These are phyloP conservation scores for Sebastes paucispinis DNA, from an alignment of 2,797 vertebrate species.

Conservation along the genomic window DNA sequence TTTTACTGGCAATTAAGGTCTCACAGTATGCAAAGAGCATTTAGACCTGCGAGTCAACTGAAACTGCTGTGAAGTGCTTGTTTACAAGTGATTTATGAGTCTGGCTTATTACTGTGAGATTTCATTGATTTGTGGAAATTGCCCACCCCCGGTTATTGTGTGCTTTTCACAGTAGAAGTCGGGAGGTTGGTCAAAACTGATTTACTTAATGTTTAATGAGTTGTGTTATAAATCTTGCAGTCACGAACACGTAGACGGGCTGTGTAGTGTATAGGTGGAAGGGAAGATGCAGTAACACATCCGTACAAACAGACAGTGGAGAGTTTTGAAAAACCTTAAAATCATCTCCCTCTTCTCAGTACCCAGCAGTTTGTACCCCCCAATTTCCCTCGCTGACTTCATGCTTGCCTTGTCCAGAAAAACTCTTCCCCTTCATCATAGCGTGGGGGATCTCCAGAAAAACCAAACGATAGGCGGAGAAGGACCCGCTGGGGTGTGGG, in stretches of 20 bases:
- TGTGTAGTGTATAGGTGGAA: neutral
- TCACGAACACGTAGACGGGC: neutral
- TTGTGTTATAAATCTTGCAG: conserved; percentile 49
- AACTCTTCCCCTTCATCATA: conserved; percentile 41
- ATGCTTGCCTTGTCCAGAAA: conserved; percentile 49
- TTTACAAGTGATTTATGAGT: conserved; percentile 71
- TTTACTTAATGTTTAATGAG: conserved; percentile 62
- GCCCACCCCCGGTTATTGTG: conserved; percentile 56
- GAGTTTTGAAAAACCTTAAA: conserved; percentile 33
- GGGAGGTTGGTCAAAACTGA: conserved; percentile 59
- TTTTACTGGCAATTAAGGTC: conserved; percentile 32
- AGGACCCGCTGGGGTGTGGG: conserved; percentile 77
- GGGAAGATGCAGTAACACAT: neutral
- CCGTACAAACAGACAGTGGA: conserved; percentile 2
- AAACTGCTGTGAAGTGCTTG: conserved; percentile 62
- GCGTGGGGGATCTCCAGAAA: conserved; percentile 47
- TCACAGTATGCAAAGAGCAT: conserved; percentile 26
- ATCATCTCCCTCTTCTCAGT: conserved; percentile 8
- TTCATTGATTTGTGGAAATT: conserved; percentile 75
- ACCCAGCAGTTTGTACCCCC: conserved; percentile 32
- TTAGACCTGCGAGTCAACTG: conserved; percentile 47
- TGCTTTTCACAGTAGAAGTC: conserved; percentile 52
- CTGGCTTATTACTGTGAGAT: conserved; percentile 65
- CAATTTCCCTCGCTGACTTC: conserved; percentile 48
- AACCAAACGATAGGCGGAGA: conserved; percentile 56